phyloP scores from a whole-genome alignment of 2,888 invertebrate genomes.

The Lapara coniferarum region DNA sequence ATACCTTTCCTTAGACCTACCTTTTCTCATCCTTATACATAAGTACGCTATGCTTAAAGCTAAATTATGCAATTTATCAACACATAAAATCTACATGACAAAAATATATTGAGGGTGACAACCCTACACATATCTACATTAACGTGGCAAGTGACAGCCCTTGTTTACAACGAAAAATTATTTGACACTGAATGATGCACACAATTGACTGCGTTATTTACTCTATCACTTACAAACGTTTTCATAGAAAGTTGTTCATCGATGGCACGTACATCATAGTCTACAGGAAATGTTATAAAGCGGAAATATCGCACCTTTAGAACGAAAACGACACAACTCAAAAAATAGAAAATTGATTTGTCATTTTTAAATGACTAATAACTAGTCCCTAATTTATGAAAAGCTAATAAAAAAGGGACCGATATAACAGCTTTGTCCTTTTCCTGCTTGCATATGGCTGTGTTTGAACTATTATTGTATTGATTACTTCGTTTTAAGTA shows the following conservation, averaged over 20 bases:
- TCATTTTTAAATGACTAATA: too few relatives aligned
- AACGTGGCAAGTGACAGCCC: slow-evolving; percentile 65
- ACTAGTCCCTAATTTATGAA: too few relatives aligned
- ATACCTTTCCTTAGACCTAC: slow-evolving; percentile 59
- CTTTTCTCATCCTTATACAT: slow-evolving; percentile 50
- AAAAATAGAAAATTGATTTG: too few relatives aligned
- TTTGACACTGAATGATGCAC: slow-evolving; percentile 62
- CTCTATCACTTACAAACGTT: slow-evolving; percentile 50
- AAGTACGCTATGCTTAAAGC: slow-evolving; percentile 63
- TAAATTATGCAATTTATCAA: slow-evolving; percentile 77
- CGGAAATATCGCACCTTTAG: too few relatives aligned
- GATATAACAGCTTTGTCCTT: too few relatives aligned
- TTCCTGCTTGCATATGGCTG: too few relatives aligned
- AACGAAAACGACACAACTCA: too few relatives aligned
- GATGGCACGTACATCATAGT: slow-evolving; percentile 55
- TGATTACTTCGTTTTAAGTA: too few relatives aligned
- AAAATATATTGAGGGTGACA: slow-evolving; percentile 63
- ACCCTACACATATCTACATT: slow-evolving; percentile 51
- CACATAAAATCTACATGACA: slow-evolving; percentile 67
- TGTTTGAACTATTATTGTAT: too few relatives aligned
- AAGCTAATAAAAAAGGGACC: too few relatives aligned
- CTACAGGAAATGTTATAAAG: slow-evolving; percentile 2
- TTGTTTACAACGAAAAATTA: slow-evolving; percentile 42
- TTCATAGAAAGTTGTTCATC: slow-evolving; percentile 64
- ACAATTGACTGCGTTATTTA: slow-evolving; percentile 75